phyloP scores from a whole-genome alignment of 2,113 vertebrate genomes.

The Trematomus loennbergii region DNA sequence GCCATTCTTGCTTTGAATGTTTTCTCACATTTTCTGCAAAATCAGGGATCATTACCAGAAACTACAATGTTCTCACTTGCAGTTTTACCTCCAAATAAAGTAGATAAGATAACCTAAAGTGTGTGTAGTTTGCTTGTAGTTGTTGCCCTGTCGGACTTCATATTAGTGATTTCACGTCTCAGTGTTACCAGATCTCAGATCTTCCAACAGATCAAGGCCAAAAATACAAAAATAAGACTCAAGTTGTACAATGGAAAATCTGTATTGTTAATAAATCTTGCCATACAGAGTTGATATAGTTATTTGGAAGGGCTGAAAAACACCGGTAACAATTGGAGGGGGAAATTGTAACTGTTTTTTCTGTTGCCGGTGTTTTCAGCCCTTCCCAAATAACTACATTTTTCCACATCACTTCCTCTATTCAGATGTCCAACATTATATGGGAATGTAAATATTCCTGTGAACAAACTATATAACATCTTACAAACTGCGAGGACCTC shows the following conservation, averaged over 20 bases:
- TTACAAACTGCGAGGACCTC: conserved; percentile 31
- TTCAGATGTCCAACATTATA: conserved; percentile 65
- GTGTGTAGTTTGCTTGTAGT: not conserved
- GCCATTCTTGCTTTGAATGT: not conserved
- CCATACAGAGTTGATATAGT: not conserved
- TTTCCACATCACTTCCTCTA: conserved; percentile 47
- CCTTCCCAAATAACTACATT: not conserved
- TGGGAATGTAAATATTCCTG: conserved; percentile 70
- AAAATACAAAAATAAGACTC: not conserved
- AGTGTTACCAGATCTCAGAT: not conserved
- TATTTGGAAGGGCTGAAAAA: too few relatives aligned
- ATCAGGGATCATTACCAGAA: too few relatives aligned
- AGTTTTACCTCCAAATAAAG: conserved; percentile 8
- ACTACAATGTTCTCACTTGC: not conserved
- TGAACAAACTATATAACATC: conserved; percentile 53
- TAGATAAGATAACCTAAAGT: not conserved
- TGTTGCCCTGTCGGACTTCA: not conserved
- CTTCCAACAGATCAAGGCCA: not conserved
- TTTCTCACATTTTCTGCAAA: too few relatives aligned
- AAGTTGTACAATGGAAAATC: not conserved
- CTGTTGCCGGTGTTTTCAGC: not conserved
- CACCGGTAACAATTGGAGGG: not conserved
- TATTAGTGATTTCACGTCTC: not conserved
- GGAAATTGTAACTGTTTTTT: not conserved
- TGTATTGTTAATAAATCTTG: not conserved